Conservation (phyloP, 2,113 vertebrate species). For the Phyllostomus discolor region DNA sequence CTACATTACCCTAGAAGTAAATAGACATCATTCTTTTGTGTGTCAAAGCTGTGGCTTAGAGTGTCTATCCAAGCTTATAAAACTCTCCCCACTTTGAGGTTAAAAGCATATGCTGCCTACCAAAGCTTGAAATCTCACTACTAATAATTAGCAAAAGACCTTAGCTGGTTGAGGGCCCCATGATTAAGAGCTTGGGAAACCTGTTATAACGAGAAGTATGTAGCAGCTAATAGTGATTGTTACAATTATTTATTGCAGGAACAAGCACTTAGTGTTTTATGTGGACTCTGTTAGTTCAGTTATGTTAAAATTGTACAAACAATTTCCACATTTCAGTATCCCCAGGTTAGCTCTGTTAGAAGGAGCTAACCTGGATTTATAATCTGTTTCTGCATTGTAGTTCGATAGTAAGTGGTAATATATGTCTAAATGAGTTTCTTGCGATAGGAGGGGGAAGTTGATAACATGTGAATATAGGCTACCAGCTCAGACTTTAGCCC, state of each 20-base stretch:
- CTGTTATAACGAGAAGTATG: not conserved
- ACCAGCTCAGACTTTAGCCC: slow-evolving; percentile 12
- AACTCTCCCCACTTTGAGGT: not conserved
- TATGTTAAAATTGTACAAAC: slow-evolving; percentile 19
- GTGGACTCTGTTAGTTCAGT: not conserved
- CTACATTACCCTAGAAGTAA: not conserved
- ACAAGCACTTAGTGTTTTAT: not conserved
- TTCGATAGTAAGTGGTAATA: not conserved
- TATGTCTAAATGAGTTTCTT: not conserved
- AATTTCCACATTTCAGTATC: not conserved
- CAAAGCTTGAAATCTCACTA: not conserved
- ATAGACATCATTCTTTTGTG: not conserved
- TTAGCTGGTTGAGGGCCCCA: not conserved
- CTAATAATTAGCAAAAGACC: slow-evolving; percentile 32
- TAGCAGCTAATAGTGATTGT: not conserved
- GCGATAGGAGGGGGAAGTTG: not conserved
- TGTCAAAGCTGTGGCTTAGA: not conserved
- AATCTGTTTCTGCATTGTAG: not conserved
- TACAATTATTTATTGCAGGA: not conserved
- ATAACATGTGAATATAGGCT: slow-evolving; percentile 4
- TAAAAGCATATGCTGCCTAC: not conserved
- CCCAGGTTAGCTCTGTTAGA: not conserved
- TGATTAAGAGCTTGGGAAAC: not conserved
- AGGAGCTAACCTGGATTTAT: not conserved
- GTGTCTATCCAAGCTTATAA: not conserved